Evolutionary conservation across 2,888 invertebrate species (phyloP).

Genomic region (Nemoura dubitans): DNA sequence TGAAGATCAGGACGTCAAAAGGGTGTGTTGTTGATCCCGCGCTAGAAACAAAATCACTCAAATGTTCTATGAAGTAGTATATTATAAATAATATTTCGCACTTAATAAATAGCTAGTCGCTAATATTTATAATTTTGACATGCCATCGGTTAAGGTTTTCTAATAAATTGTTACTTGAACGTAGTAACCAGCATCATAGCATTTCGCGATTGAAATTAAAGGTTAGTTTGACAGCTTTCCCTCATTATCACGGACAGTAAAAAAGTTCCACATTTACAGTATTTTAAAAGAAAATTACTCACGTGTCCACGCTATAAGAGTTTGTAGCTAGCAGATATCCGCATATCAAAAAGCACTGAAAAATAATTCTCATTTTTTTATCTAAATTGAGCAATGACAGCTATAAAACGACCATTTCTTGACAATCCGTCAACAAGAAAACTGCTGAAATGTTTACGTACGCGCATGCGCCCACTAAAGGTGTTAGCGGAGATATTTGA

Average conservation of each 20-base stretch:
- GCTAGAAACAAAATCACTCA: background rate
- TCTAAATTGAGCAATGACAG: background rate
- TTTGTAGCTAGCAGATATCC: background rate
- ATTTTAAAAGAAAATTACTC: background rate
- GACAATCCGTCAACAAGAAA: no score
- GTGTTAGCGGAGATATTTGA: no score
- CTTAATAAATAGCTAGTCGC: no score
- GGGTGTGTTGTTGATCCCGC: background rate
- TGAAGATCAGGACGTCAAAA: slow-evolving; percentile 76
- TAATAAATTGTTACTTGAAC: background rate
- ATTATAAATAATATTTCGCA: no score
- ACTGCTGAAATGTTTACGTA: no score
- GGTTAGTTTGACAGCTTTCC: background rate
- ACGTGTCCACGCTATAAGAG: background rate
- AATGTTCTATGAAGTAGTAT: no score
- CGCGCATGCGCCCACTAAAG: no score
- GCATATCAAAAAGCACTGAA: background rate
- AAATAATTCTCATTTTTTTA: background rate
- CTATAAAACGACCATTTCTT: no score
- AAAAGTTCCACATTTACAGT: background rate
- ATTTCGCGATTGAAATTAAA: background rate
- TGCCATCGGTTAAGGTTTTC: no score
- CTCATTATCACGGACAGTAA: background rate
- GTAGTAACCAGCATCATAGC: background rate
- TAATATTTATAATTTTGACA: no score